Percentiles rank a stretch among this genome's conserved stretches.
These are phyloP conservation scores for Notothenia coriiceps DNA, from an alignment of 2,113 vertebrate species.

Conservation along the genomic window DNA sequence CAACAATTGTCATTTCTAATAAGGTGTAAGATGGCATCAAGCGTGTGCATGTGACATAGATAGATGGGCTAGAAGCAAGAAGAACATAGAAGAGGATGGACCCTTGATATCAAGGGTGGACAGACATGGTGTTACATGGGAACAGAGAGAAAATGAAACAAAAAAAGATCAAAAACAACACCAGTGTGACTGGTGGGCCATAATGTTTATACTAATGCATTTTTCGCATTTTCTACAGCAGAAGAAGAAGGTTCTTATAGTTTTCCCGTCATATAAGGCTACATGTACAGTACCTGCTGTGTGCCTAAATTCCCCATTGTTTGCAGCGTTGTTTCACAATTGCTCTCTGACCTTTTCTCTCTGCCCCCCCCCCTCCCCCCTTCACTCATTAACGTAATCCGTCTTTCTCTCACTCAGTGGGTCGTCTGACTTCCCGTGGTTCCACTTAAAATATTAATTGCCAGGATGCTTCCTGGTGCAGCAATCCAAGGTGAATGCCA, in stretches of 20 bases:
- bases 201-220: no score
- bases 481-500: conserved; percentile 55
- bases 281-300: neutral
- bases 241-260: neutral
- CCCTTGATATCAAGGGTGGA: no score
- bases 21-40: no score
- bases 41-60: no score
- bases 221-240: no score
- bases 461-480: conserved; percentile 45
- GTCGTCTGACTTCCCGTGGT: conserved; percentile 42
- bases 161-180: no score
- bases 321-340: conserved; percentile 17
- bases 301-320: neutral
- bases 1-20: no score
- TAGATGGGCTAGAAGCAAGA: no score
- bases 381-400: conserved; percentile 6
- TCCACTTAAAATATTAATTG: conserved; percentile 66
- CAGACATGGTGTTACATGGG: no score
- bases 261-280: neutral
- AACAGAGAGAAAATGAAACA: no score
- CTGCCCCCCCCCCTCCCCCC: neutral
- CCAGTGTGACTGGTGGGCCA: no score
- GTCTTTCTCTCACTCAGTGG: conserved; percentile 38
- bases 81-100: no score
- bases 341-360: conserved; percentile 46